Base-by-base conservation (phyloP, 2,888 invertebrate species). In the Euplexia lucipara region DNA sequence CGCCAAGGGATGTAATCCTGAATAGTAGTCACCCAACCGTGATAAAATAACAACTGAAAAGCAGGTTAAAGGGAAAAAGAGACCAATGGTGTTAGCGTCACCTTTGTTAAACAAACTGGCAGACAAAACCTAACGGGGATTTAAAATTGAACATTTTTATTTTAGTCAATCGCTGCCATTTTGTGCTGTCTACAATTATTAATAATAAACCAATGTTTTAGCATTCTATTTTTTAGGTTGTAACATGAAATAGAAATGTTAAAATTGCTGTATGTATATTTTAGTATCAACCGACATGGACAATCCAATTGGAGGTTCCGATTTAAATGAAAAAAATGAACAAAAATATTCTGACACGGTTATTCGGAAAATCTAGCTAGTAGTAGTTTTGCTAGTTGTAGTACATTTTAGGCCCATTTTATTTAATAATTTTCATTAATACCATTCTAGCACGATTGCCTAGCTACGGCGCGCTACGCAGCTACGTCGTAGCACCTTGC, bases 401-500 rank as follows among this genome's bases (percentile, higher is more conserved):
- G n/a, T n/a, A n/a, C n/a, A n/a, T n/a, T n/a, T n/a, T n/a, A n/a
- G n/a, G n/a, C n/a, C n/a, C n/a, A n/a, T n/a, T n/a, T n/a, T n/a
- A n/a, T n/a, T n/a, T n/a, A n/a, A n/a, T n/a, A n/a, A n/a, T n/a
- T n/a, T n/a, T n/a, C n/a, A n/a, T n/a, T n/a, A n/a, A n/a, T n/a
- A n/a, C 5, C 22, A 9, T 35, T 22, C 9, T 18, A 32, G 45
- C 8, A 5, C 6, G 7, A 1, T 30, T 4, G n/a, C 9, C 20
- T 35, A 26, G 34, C 22, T 44, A 35, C 26, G 20, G 3, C 8
- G 35, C 6, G 30, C 37, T 66, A 66, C 30, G 32, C 12, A 1
- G 3, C 66, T 66, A 66, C 57, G 67, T 7, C 57, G 67, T 67
- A 66, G 66, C 67, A 49, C 37, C 22, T 7, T 20, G 44, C 51